Percentiles rank a stretch among this genome's conserved stretches.
phyloP scores from a whole-genome alignment of 2,888 invertebrate species.

The Lymantria dispar region DNA sequence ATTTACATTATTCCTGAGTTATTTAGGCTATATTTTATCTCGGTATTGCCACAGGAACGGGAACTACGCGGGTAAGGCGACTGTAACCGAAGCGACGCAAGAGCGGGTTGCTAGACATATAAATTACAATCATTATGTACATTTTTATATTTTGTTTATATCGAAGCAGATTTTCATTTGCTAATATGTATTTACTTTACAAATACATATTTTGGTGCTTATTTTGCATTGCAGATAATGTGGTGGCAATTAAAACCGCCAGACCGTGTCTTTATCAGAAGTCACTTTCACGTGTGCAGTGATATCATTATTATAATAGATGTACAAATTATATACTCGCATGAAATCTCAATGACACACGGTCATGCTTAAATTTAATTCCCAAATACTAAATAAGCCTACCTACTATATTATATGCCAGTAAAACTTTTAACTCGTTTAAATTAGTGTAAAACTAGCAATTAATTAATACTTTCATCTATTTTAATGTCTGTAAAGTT shows the following conservation, averaged over 20 bases:
- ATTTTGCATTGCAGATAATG: neutral
- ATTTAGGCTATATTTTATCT: no score
- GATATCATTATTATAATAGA: conserved; percentile 6
- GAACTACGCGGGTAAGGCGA: no score
- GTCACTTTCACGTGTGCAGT: conserved; percentile 9
- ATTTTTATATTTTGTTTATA: no score
- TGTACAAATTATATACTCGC: conserved; percentile 4
- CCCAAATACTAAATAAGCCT: conserved; percentile 3
- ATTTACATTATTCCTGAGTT: no score
- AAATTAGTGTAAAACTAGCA: conserved; percentile 10
- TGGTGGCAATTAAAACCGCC: neutral
- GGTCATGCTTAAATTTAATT: conserved; percentile 5
- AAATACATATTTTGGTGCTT: neutral
- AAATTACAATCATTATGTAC: no score
- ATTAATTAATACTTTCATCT: conserved; percentile 34
- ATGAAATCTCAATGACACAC: conserved; percentile 10
- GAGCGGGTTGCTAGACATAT: no score
- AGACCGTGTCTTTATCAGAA: neutral
- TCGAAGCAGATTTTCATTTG: no score
- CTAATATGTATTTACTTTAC: neutral
- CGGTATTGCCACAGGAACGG: no score
- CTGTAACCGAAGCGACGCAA: no score
- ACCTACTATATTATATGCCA: conserved; percentile 8
- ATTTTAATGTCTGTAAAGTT: conserved; percentile 27
- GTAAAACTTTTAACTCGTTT: conserved; percentile 15